Base-by-base conservation (phyloP, 2,113 vertebrate genomes). In the Pseudopodoces humilis region DNA sequence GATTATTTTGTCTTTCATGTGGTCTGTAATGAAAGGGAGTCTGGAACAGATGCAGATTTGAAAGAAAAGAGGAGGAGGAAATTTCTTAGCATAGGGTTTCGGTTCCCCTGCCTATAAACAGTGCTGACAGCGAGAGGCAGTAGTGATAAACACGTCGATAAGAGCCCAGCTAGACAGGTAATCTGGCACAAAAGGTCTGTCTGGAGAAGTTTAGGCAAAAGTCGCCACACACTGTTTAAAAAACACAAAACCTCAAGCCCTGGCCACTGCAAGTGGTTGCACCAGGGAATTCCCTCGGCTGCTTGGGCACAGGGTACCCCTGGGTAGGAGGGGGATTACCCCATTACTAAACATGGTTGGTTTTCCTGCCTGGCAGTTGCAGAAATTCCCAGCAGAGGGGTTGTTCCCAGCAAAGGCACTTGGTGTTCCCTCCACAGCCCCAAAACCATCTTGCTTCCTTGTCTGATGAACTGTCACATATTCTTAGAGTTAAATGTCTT, bases 31-130 rank as follows among this genome's bases (percentile, higher is more conserved):
- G 96, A 97, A 95, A 97, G 89, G 70, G 92, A 96, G 93, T 88
- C 95, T 97, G 94, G 90, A 96, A 59, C 79, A 95, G 94, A 96
- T 74, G 75, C 91, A 93, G 96, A 96, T 96, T 96, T 70, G 93
- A 95, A 96, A 94, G 93, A 96, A 95, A 97, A 96, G 90, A 96
- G 91, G 94, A 97, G 95, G 92, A 96, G 95, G 94, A 96, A 96
- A 96, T 95, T 96, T 97, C 95, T 93, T 91, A 75, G 80, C 88
- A 22, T 82, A 91, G 85, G 90, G 94, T 95, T 95, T 95, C 86
- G 63, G 85, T 95, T 95, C 94, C 90, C 88, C 91, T 92, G 90
- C 90, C 82, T 94, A 96, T 96, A 96, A 96, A 95, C 96, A 96
- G 96, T 83, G 95, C 89, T 96, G 95, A 96, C 95, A 95, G 94